These are phyloP conservation scores for Aphelocoma coerulescens DNA, from an alignment of 2,113 vertebrate species.

Conservation along the genomic window DNA sequence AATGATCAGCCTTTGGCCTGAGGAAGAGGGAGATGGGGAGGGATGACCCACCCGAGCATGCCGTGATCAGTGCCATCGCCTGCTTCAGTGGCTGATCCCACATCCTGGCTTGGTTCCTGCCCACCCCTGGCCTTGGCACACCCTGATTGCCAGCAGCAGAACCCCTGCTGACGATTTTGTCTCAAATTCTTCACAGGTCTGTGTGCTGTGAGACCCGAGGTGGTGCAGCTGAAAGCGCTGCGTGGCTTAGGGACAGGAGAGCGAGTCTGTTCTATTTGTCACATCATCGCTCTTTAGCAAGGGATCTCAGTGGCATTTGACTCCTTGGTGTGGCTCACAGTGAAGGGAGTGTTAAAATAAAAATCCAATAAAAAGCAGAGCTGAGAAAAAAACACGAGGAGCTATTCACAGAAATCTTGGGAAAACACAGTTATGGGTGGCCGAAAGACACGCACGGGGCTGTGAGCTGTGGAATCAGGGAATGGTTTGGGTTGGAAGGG, in stretches of 20 bases:
- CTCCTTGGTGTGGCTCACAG: background rate
- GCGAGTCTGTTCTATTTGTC: background rate
- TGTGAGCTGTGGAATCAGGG: background rate
- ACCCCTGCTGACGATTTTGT: background rate
- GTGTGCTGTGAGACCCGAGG: rapidly evolving
- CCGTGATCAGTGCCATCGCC: background rate
- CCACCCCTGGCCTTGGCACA: background rate
- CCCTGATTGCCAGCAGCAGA: background rate
- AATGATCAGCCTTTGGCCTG: background rate
- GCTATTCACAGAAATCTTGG: background rate
- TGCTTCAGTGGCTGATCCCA: background rate
- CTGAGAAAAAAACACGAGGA: background rate
- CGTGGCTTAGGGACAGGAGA: background rate
- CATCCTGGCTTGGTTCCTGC: background rate
- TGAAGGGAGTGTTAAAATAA: background rate
- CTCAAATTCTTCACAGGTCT: background rate
- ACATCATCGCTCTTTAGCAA: background rate
- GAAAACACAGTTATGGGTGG: background rate
- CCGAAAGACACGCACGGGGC: background rate
- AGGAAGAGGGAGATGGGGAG: background rate
- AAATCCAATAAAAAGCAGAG: background rate
- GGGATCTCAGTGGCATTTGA: slow-evolving; percentile 1
- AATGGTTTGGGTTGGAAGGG: background rate
- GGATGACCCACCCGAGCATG: background rate
- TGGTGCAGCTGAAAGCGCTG: background rate